Evolutionary conservation across 2,888 invertebrate genomes (phyloP), one percentile per base, ranked within the genome.

Genomic region (Leptinotarsa juncta): DNA sequence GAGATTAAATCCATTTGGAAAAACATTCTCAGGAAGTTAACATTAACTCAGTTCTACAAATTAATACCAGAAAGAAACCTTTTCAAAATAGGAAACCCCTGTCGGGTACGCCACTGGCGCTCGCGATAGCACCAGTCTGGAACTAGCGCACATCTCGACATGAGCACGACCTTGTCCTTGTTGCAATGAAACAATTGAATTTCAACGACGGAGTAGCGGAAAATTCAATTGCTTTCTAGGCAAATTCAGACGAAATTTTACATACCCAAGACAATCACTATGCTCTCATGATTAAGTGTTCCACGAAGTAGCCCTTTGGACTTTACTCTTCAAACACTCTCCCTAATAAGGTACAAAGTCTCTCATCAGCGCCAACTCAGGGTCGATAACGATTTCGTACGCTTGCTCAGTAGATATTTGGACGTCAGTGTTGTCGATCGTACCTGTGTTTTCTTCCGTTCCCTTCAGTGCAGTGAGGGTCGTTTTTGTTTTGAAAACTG

Each of bases 301-400:
- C 5, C 15, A 51, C 26, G 20, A 14, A 23, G 15, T 42, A 12
- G 42, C 62, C 62, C 42, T 62, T 62, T 62, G 32, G 5, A 62
- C 62, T 42, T 32, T 62, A 1, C 42, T 32, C 42, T 16, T 10
- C 1, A 62, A 15, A n/a, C 42, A n/a, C 32, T 18, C 26, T n/a
- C 62, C 62, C 62, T 62, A 32, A 72, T 55, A 74, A 72, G 78
- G 80, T 78, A 75, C 80, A 81, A 71, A 78, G 81, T 79, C 72
- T 77, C 65, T 77, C 75, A 75, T 78, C 77, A 73, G 74, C 72
- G 66, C 67, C 73, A 70, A 65, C 70, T 70, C 72, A 78, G 82
- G 26, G 81, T 83, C 83, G 83, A 83, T 83, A 83, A 79, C 57
- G 71, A 70, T 78, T 80, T 77, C 32, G n/a, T 48, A 82, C 83